Base-by-base conservation (phyloP, 1,140 invertebrate genomes). In the Zaprionus davidi region DNA sequence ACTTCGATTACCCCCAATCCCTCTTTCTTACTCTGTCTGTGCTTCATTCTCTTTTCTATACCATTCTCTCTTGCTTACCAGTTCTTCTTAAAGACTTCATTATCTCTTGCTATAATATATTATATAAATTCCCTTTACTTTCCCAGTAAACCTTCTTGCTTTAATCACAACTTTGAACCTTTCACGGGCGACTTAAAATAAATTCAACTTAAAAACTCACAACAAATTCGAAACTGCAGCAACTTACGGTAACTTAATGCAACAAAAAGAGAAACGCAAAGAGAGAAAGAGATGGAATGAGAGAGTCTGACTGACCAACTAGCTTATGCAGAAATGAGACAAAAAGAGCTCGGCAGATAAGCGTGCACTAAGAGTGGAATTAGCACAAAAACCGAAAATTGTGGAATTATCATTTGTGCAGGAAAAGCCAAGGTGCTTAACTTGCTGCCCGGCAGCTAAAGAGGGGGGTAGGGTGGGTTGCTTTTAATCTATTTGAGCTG, bases 271-370 rank as follows among this genome's bases (percentile, higher is more conserved):
- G 7, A 17, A 34, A 31, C 6, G 7, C 2, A 9, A 31, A 2
- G 0, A 28, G 53, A 12, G 12, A 9, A 13, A 9, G 20, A 20
- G 11, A 7, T 1, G 11, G 20, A 13, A 1, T 20, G 9, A 22
- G 17, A 12, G 17, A 12, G 12, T 24, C 7, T 5, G 9, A 51
- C 46, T 51, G 46, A 22, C 46, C 46, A 51, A 51, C 20, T 22
- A 12, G 46, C 46, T 51, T 51, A 51, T 51, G 46, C 46, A 9
- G 9, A 51, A 51, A 76, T 82, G 63, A 41, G 78, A 82, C 41
- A 58, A 57, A 38, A 74, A 75, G 57, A 68, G 77, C 46, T 51
- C 12, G 44, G 1, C 20, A 28, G 22, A 55, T 34, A 38, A 53
- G 36, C 34, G 62, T 53, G 22, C 49, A 65, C 34, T 65, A 55